Conservation (phyloP, 1,140 invertebrate genomes). For the Drosophila nebulosa region DNA sequence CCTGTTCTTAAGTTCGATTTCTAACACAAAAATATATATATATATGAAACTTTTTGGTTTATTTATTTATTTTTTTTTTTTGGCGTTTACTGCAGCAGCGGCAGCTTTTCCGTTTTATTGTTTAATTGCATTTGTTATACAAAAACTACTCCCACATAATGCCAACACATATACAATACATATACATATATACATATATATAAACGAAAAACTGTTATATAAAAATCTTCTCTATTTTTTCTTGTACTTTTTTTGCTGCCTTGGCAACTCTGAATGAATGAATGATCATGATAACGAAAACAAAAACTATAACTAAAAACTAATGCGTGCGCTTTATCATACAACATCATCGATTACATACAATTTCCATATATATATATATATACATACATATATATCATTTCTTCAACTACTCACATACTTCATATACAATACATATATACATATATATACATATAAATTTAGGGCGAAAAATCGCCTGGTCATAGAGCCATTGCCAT, state of each 20-base stretch:
- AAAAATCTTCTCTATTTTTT: slow-evolving; percentile 76
- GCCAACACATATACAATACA: slow-evolving; percentile 38
- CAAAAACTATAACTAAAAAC: slow-evolving; percentile 23
- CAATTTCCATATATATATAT: slow-evolving; percentile 6
- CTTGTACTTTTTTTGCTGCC: slow-evolving; percentile 76
- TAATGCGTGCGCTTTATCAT: slow-evolving; percentile 70
- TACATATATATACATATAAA: slow-evolving; percentile 37
- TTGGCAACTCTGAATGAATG: slow-evolving; percentile 76
- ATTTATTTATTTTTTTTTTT: neutral
- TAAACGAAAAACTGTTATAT: slow-evolving; percentile 35
- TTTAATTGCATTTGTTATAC: slow-evolving; percentile 2
- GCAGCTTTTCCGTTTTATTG: neutral
- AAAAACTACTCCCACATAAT: slow-evolving; percentile 41
- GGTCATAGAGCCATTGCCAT: slow-evolving; percentile 91
- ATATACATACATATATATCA: slow-evolving; percentile 9
- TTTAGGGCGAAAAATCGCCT: slow-evolving; percentile 92
- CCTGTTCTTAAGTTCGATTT: neutral
- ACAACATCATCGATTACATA: slow-evolving; percentile 50
- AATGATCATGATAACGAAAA: slow-evolving; percentile 51
- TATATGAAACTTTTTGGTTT: neutral
- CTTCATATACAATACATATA: no score
- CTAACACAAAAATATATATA: neutral
- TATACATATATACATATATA: slow-evolving; percentile 16
- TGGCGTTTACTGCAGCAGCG: neutral
- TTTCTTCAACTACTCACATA: neutral